phyloP scores from a whole-genome alignment of 2,113 vertebrate species.

The Zosterops pallidus region DNA sequence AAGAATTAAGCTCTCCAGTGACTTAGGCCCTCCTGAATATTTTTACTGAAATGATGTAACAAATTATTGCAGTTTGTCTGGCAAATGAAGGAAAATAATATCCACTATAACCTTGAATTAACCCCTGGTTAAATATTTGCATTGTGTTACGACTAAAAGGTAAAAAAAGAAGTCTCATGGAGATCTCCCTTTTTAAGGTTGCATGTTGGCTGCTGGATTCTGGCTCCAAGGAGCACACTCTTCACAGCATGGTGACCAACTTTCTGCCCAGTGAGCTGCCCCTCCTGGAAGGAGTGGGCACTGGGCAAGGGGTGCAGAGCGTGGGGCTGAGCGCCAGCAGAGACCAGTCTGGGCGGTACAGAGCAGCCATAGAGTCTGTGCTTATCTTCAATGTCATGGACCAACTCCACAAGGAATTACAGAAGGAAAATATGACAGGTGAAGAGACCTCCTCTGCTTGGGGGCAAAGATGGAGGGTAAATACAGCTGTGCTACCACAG shows the following conservation, averaged over 20 bases:
- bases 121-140: background rate
- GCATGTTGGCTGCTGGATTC: conserved; percentile 93
- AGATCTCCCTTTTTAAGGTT: conserved; percentile 75
- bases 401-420: conserved; percentile 78
- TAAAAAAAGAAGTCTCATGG: background rate
- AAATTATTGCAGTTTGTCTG: background rate
- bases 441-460: background rate
- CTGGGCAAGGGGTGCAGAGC: conserved; percentile 77
- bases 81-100: background rate
- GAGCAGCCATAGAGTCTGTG: conserved; percentile 86
- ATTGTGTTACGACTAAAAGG: background rate
- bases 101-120: background rate
- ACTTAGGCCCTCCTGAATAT: background rate
- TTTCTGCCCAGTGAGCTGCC: conserved; percentile 84
- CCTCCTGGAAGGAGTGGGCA: conserved; percentile 83
- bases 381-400: conserved; percentile 82
- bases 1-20: background rate
- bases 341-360: conserved; percentile 82
- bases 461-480: background rate
- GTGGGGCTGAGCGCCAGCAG: conserved; percentile 74
- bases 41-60: background rate
- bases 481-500: background rate
- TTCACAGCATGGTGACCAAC: conserved; percentile 90
- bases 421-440: conserved; percentile 87
- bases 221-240: conserved; percentile 85